These are phyloP conservation scores for Lithophane ornitopus DNA, from an alignment of 2,888 invertebrate genomes.

Conservation along the genomic window DNA sequence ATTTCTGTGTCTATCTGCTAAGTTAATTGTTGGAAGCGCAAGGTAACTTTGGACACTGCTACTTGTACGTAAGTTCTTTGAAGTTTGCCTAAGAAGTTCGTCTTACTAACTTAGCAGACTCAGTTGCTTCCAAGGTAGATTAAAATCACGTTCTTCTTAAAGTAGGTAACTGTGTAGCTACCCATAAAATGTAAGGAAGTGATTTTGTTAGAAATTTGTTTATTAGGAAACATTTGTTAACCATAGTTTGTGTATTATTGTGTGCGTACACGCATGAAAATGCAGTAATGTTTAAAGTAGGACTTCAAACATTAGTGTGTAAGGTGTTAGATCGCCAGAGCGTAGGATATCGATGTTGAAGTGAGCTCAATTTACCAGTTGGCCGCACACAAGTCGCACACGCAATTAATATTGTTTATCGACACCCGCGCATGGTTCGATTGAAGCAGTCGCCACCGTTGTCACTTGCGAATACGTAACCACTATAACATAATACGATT, in stretches of 20 bases:
- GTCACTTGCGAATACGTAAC: slow-evolving; percentile 27
- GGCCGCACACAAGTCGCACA: slow-evolving; percentile 56
- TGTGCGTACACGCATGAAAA: slow-evolving; percentile 8
- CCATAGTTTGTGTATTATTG: background rate
- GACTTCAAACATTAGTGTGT: slow-evolving; percentile 25
- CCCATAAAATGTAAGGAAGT: slow-evolving; percentile 6
- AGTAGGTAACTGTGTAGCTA: background rate
- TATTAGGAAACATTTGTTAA: slow-evolving; percentile 4
- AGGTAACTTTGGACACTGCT: slow-evolving; percentile 32
- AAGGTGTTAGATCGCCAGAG: slow-evolving; percentile 35
- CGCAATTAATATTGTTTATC: slow-evolving; percentile 75
- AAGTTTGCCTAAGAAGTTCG: slow-evolving; percentile 39
- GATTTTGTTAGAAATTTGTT: background rate
- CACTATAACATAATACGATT: slow-evolving; percentile 41
- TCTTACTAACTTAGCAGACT: slow-evolving; percentile 11
- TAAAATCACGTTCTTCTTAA: slow-evolving; percentile 11
- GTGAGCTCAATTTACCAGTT: slow-evolving; percentile 67
- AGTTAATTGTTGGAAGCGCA: slow-evolving; percentile 34
- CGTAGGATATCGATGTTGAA: slow-evolving; percentile 62
- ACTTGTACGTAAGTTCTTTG: slow-evolving; percentile 52
- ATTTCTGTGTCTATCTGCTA: slow-evolving; percentile 26
- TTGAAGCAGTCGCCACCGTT: slow-evolving; percentile 37
- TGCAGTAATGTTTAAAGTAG: slow-evolving; percentile 11
- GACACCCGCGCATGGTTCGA: slow-evolving; percentile 55
- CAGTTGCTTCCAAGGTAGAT: slow-evolving; percentile 27